Conservation (phyloP, 2,888 invertebrate species). For the Drosophila prostipennis region DNA sequence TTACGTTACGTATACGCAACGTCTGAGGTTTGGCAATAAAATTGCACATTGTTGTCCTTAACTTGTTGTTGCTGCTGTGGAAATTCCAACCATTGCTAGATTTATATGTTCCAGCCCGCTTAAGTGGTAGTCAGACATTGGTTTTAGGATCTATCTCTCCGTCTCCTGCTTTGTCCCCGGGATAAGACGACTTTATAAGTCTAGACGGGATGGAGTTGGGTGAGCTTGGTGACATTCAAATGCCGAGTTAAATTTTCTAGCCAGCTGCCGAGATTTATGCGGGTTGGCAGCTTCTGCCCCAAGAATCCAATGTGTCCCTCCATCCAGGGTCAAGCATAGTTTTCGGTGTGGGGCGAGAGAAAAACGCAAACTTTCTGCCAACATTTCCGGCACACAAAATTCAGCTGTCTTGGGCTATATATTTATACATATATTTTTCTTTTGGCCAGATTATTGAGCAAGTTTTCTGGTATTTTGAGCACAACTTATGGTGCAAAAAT, state of each 20-base stretch:
- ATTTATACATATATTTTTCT: constrained; percentile 59
- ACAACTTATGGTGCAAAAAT: constrained; percentile 77
- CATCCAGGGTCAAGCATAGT: constrained; percentile 64
- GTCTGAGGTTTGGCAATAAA: constrained; percentile 76
- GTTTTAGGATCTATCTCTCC: constrained; percentile 54
- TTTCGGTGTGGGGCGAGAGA: constrained; percentile 27
- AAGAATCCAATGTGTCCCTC: constrained; percentile 14
- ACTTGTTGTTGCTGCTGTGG: constrained; percentile 33
- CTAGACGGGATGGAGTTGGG: constrained; percentile 57
- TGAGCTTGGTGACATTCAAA: constrained; percentile 67
- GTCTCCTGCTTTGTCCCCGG: constrained; percentile 16
- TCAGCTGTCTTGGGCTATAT: constrained; percentile 46
- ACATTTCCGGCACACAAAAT: constrained; percentile 63
- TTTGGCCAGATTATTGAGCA: constrained; percentile 67
- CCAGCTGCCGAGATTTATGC: constrained; percentile 65
- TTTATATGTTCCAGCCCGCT: constrained; percentile 74
- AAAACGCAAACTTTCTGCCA: constrained; percentile 59
- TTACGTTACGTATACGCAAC: constrained; percentile 74
- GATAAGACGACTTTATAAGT: constrained; percentile 72
- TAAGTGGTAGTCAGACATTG: constrained; percentile 78
- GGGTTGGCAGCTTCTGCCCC: constrained; percentile 34
- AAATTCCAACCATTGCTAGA: constrained; percentile 74
- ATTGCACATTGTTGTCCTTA: constrained; percentile 67
- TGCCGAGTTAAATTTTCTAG: constrained; percentile 50
- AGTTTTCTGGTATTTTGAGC: constrained; percentile 76